These are phyloP conservation scores for Aleiodes sp. DNA, from an alignment of 1,140 invertebrate genomes.

Conservation along the genomic window DNA sequence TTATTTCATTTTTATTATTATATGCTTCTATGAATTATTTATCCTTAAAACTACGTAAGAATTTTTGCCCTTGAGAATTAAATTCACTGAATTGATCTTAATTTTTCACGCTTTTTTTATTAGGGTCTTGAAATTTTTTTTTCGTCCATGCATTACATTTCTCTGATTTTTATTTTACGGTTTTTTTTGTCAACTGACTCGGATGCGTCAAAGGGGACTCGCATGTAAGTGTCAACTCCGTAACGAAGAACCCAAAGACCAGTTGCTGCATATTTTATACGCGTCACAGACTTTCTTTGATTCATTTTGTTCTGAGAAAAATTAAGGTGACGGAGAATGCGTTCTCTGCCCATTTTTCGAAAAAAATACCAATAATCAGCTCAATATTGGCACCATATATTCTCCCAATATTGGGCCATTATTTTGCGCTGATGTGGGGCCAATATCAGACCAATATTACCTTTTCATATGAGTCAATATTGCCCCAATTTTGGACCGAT, in stretches of 20 bases:
- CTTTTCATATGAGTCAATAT: too few relatives aligned
- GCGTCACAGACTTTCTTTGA: not conserved
- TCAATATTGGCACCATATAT: too few relatives aligned
- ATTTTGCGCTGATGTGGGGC: too few relatives aligned
- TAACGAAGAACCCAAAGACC: slow-evolving; percentile 10
- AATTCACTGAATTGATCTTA: slow-evolving; percentile 40
- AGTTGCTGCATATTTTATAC: slow-evolving; percentile 17
- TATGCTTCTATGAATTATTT: slow-evolving; percentile 51
- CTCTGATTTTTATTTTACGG: not conserved
- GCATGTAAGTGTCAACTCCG: slow-evolving; percentile 1
- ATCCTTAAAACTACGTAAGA: slow-evolving; percentile 35
- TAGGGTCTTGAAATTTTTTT: not conserved
- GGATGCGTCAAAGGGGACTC: slow-evolving; percentile 4
- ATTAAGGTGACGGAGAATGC: not conserved
- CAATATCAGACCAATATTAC: too few relatives aligned
- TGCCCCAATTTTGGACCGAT: too few relatives aligned
- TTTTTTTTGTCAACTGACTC: slow-evolving; percentile 14
- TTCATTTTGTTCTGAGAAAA: not conserved
- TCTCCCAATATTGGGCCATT: too few relatives aligned
- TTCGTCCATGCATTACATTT: not conserved
- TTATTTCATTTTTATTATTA: not conserved
- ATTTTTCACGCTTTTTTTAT: slow-evolving; percentile 47
- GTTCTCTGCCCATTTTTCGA: too few relatives aligned
- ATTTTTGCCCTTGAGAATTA: slow-evolving; percentile 32
- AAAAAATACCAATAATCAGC: too few relatives aligned